Percentiles rank a stretch among this genome's conserved stretches.
Evolutionary conservation across 2,888 invertebrate species (phyloP).

Genomic region (Myopa tessellatipennis): DNA sequence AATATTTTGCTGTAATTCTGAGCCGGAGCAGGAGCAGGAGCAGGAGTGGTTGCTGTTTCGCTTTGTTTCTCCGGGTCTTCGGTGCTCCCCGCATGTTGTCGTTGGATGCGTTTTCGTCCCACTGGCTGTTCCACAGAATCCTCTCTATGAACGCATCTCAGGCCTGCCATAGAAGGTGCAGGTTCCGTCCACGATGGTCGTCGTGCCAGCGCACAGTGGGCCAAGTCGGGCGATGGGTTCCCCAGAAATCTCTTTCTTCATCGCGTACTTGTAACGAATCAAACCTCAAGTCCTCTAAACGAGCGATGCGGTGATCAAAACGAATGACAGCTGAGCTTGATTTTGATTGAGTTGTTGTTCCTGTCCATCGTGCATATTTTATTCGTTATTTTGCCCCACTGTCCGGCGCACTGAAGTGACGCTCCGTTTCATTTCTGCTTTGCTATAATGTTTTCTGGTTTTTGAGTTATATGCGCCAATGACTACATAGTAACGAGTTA

Average conservation of each 20-base stretch:
- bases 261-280: no score
- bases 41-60: background rate
- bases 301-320: no score
- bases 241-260: no score
- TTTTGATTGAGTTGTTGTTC: no score
- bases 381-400: background rate
- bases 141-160: conserved; percentile 8
- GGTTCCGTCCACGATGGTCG: conserved; percentile 8
- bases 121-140: background rate
- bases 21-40: background rate
- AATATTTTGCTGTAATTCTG: conserved; percentile 23
- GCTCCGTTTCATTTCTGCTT: no score
- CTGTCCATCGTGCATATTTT: no score
- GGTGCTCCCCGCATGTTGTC: background rate
- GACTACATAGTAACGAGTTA: conserved; percentile 60
- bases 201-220: conserved; percentile 9
- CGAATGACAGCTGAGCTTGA: no score
- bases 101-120: background rate
- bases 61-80: conserved; percentile 5
- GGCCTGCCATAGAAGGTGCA: conserved; percentile 13
- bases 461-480: conserved; percentile 54
- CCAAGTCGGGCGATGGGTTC: background rate
- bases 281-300: no score
- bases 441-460: background rate
- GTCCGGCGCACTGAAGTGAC: background rate